Evolutionary conservation across 2,888 invertebrate species (phyloP), one percentile per base, ranked within the genome.

Genomic region (Drosophila eohydei): DNA sequence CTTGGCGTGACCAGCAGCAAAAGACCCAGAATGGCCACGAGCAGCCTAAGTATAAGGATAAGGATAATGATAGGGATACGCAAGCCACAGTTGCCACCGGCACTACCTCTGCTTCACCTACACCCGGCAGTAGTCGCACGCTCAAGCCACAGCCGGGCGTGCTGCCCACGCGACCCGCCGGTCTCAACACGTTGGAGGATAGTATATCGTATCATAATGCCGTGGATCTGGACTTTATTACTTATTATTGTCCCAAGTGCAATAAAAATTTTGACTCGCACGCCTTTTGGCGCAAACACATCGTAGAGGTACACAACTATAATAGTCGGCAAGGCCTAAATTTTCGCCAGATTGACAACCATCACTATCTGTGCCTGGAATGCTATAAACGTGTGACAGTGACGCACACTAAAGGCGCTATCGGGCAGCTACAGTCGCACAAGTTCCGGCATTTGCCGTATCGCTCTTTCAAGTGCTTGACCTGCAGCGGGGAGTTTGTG

Each of bases 311-410:
- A n/a, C 91, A 91, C 51, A 91, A 91, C 48, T 80, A 86, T 4
- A 91, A 91, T 16, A 86, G 90, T 43, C 82, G 91, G 4, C 84
- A 89, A 36, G 91, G 91, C 0, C 66, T 91, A 5, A 92, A 91
- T 62, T 91, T 91, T 67, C 88, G 92, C 2, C 92, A 92, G 54
- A 82, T 91, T 41, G 91, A 92, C 56, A 88, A 83, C 54, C 91
- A 91, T 64, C 91, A 91, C 59, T 91, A 90, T 55, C 71, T 91
- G 34, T 91, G 91, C 68, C 74, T 91, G 58, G 91, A 91, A 70
- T 91, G 91, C 68, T 91, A 91, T 50, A 91, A 92, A 57, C 89
- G 91, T 6, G 91, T 91, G 1, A 91, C 92, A 0, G 91, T 91
- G 3, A 92, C 92, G 4, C 91, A 91, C 52, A 90, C 91, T 7